Base-by-base conservation (phyloP, 2,888 invertebrate genomes). In the Melipona beecheii region DNA sequence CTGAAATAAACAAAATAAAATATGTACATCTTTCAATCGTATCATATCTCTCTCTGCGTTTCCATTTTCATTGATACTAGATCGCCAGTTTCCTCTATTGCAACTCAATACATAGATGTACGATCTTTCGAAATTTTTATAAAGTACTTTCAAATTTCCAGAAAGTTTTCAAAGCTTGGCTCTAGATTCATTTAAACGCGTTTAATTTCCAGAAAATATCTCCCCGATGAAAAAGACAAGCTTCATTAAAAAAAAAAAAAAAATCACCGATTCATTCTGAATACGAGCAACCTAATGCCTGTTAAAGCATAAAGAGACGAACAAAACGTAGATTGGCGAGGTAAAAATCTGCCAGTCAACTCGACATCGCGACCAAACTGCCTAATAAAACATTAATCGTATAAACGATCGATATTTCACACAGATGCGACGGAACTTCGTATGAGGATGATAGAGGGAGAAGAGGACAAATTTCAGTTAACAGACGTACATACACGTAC, bases 1-100 rank as follows among this genome's bases (percentile, higher is more conserved):
- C 89, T 89, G 81, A 36, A 87, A 85, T 49, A 54, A 70, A 31
- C 31, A 31, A 36, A 72, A 49, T 3, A 21, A 75, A 65, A 4
- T 19, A 27, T 27, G 27, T 27, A 31, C 43, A 43, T 17, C 21
- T 52, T 74, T 21, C 50, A 43, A 54, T 52, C 49, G 9, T 60
- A 2, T 60, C 21, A 3, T 50, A 9, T 31, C 21, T 31, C 15
- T 19, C 31, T 21, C 9, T 50, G 52, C 27, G 0, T 65, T 36
- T n/a, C 21, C 11, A 5, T 64, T 64, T 21, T 2, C 21, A 31
- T 31, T 11, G 27, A 4, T 11, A 9, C 11, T 13, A 58, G n/a
- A 56, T 15, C n/a, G 56, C 24, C 15, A 15, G 24, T 58, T n/a
- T 0, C 13, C 4, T 36, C 13, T 4, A 36, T 21, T 64, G 6